A percentile compares a stretch with the other conserved stretches of the same genome.
These are phyloP conservation scores for Prionailurus bengalensis DNA, from an alignment of 2,113 vertebrate genomes.

Conservation along the genomic window DNA sequence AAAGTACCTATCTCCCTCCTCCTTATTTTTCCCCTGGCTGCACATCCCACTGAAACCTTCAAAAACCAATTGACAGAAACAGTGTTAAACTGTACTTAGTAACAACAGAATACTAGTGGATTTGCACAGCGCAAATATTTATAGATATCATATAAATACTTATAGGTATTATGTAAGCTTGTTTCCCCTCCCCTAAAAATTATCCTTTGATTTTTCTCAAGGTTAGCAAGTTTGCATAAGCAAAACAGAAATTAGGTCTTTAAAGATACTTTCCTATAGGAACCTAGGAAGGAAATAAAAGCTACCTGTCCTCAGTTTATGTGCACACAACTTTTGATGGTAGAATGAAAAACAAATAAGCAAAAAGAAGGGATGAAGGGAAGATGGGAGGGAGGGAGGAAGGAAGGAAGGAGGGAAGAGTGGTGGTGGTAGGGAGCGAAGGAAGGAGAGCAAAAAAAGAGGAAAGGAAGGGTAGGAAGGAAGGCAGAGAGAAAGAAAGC, in stretches of 20 bases:
- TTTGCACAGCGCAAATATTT: not conserved
- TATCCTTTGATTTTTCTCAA: not conserved
- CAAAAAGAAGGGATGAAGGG: no score
- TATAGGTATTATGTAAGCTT: not conserved
- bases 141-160: not conserved
- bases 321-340: not conserved
- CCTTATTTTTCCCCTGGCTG: not conserved
- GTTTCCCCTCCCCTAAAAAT: not conserved
- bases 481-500: not conserved
- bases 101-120: not conserved
- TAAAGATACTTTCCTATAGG: not conserved
- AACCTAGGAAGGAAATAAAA: not conserved
- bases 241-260: not conserved
- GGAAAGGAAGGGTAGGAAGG: not conserved
- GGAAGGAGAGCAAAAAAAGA: not conserved
- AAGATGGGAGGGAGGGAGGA: rapidly evolving
- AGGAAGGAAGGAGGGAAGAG: not conserved
- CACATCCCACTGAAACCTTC: not conserved
- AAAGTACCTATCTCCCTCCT: not conserved
- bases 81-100: not conserved
- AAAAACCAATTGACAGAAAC: not conserved
- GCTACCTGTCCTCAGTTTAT: not conserved
- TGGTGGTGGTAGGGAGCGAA: not conserved
- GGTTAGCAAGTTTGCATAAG: not conserved
- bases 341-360: not conserved